These are phyloP conservation scores for Hybos culiciformis DNA, from an alignment of 2,888 invertebrate species.

Conservation along the genomic window DNA sequence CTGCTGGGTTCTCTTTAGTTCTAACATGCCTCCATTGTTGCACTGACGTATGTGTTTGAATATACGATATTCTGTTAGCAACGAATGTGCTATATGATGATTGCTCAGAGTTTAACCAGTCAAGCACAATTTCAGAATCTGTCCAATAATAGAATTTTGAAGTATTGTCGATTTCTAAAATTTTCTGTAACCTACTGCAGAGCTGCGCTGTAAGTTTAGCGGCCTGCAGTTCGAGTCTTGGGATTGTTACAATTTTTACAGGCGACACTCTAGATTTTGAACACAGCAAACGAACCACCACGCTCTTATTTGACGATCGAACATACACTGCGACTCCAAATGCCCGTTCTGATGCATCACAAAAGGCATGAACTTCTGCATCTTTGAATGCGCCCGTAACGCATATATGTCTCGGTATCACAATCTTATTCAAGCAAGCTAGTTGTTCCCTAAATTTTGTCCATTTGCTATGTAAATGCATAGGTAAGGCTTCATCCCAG, in stretches of 20 bases:
- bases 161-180: no score
- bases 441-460: background rate
- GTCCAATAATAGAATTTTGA: no score
- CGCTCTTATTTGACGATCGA: background rate
- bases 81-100: no score
- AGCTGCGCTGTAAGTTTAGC: background rate
- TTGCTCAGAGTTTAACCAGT: no score
- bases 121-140: no score
- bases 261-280: background rate
- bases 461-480: background rate
- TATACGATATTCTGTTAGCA: no score
- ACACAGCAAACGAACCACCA: background rate
- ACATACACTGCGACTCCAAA: background rate
- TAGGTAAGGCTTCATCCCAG: background rate
- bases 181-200: no score
- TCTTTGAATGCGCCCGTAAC: no score
- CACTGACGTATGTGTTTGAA: no score
- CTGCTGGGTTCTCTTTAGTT: no score
- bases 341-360: background rate
- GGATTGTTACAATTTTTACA: background rate
- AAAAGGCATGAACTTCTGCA: background rate
- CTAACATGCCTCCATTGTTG: no score
- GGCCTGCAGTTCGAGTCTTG: background rate
- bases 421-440: background rate
- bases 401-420: background rate